Evolutionary conservation across 2,888 invertebrate genomes (phyloP).

Genomic region (Mesorhabditis spiculigera): DNA sequence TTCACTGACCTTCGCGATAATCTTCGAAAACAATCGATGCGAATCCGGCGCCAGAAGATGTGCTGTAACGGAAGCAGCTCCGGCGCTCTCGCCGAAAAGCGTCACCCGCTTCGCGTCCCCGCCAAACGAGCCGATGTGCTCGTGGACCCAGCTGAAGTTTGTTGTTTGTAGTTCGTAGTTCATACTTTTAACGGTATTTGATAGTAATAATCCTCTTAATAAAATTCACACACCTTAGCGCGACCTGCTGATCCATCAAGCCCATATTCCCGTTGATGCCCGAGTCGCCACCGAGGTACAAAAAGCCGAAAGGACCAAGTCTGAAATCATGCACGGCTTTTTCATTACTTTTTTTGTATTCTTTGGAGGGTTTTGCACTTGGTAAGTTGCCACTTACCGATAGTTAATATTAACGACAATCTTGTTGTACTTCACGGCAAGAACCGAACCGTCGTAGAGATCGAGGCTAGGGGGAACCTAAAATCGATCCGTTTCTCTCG

Average conservation of each 20-base stretch:
- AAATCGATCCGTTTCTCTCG: too few relatives aligned
- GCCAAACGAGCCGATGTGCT: slow-evolving; percentile 83
- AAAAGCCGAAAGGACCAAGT: slow-evolving; percentile 87
- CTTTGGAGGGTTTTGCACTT: background rate
- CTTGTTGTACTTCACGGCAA: slow-evolving; percentile 56
- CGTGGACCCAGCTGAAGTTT: slow-evolving; percentile 79
- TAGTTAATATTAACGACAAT: slow-evolving; percentile 58
- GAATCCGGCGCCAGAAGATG: slow-evolving; percentile 78
- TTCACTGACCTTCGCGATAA: slow-evolving; percentile 47
- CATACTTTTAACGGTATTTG: too few relatives aligned
- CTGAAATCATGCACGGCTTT: slow-evolving; percentile 65
- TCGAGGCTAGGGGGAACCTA: slow-evolving; percentile 59
- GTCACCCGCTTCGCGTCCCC: slow-evolving; percentile 71
- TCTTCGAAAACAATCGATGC: slow-evolving; percentile 68
- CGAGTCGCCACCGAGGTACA: slow-evolving; percentile 75
- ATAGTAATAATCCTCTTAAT: background rate
- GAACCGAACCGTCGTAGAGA: slow-evolving; percentile 62
- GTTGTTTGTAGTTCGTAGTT: slow-evolving; percentile 48
- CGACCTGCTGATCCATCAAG: slow-evolving; percentile 87
- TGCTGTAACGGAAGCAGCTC: slow-evolving; percentile 72
- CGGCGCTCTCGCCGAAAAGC: slow-evolving; percentile 83
- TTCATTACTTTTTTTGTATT: background rate
- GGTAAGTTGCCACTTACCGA: slow-evolving; percentile 23
- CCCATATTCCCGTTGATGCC: slow-evolving; percentile 85
- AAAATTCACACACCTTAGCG: slow-evolving; percentile 65